Evolutionary conservation across 2,797 vertebrate species (phyloP).

Genomic region (Peromyscus eremicus): DNA sequence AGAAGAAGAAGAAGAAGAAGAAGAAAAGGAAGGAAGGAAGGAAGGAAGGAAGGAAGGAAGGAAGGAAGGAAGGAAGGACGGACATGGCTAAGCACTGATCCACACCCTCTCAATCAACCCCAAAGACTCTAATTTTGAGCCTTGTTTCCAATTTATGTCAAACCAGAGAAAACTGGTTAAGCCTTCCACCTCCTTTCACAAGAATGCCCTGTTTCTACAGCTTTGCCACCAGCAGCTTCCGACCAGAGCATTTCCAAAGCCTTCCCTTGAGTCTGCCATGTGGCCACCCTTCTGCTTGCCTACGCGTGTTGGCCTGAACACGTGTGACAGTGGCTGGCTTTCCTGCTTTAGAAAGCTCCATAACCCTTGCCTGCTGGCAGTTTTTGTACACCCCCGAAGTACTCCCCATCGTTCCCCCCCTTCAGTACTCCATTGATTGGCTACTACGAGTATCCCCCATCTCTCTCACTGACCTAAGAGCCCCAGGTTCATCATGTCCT

Average conservation of each 20-base stretch:
- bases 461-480: background rate
- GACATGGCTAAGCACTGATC: background rate
- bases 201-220: background rate
- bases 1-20: accelerated
- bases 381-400: background rate
- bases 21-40: too few relatives aligned
- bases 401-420: background rate
- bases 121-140: background rate
- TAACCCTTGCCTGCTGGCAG: background rate
- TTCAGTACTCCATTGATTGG: background rate
- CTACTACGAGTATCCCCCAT: background rate
- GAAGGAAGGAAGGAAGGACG: background rate
- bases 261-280: background rate
- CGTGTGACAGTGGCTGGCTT: background rate
- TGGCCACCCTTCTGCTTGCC: background rate
- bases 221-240: background rate
- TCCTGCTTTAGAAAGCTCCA: background rate
- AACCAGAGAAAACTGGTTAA: background rate
- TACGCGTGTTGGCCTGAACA: background rate
- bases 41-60: too few relatives aligned
- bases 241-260: background rate
- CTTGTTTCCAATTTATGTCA: background rate
- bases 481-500: background rate
- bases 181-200: background rate
- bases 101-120: background rate